Evolutionary conservation across 53 echinoderm and acorn worm genomes (phyloP).

Genomic region (Arbacia lixula): DNA sequence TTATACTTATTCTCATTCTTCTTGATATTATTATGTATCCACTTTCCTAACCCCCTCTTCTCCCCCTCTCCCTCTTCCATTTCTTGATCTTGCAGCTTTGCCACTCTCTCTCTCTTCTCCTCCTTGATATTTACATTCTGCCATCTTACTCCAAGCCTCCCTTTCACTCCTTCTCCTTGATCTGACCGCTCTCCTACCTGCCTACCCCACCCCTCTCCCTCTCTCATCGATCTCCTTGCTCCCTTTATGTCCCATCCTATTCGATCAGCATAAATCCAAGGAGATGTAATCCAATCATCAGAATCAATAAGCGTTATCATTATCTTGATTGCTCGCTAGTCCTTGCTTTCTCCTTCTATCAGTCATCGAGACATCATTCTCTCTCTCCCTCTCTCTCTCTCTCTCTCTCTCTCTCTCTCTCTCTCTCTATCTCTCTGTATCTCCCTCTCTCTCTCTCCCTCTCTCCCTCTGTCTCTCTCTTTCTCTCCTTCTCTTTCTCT

Average conservation of each 20-base stretch:
- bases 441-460: not conserved
- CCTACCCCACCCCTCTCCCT: not conserved
- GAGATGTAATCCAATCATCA: constrained; percentile 45
- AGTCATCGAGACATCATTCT: not conserved
- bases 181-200: not conserved
- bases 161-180: not conserved
- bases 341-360: not conserved
- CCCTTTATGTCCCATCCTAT: not conserved
- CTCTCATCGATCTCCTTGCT: not conserved
- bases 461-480: not conserved
- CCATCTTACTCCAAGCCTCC: not conserved
- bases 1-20: not conserved
- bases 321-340: constrained; percentile 25
- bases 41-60: not conserved
- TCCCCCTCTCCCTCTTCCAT: not conserved
- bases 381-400: not conserved
- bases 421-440: not conserved
- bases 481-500: not conserved
- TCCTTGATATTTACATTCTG: not conserved
- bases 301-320: constrained; percentile 42
- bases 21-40: not conserved
- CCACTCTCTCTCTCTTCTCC: not conserved
- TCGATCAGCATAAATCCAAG: constrained; percentile 12
- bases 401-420: not conserved
- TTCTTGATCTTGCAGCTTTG: too few species aligned